Percentiles rank a stretch among this genome's conserved stretches.
Evolutionary conservation across 2,113 vertebrate species (phyloP).

Genomic region (Scatophagus argus): DNA sequence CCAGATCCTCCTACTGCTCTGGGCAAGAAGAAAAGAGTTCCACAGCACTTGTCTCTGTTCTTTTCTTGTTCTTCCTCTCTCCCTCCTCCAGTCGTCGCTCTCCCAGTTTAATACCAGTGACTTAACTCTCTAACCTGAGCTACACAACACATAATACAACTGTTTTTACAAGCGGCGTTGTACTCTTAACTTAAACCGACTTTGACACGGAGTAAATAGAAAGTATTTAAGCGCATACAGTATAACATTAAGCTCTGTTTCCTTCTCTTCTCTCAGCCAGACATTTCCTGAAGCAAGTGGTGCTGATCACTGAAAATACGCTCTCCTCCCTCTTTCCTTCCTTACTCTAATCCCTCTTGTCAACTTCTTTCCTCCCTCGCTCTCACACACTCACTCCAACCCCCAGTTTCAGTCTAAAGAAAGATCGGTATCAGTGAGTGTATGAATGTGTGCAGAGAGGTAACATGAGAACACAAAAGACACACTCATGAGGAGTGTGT

Average conservation of each 20-base stretch:
- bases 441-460: neutral
- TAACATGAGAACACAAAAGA: neutral
- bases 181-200: too few species aligned
- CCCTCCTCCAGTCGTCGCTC: too few species aligned
- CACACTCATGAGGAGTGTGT: neutral
- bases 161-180: too few species aligned
- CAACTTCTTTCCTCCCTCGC: neutral
- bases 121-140: too few species aligned
- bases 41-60: too few species aligned
- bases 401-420: neutral
- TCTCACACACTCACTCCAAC: too few species aligned
- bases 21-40: too few species aligned
- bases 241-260: neutral
- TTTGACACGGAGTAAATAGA: neutral
- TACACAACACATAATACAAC: too few species aligned
- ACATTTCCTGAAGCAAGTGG: neutral
- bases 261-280: neutral
- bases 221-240: neutral
- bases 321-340: neutral
- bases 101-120: too few species aligned
- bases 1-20: too few species aligned
- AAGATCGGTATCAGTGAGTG: constrained; percentile 3
- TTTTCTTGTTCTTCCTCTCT: too few species aligned
- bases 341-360: constrained; percentile 7
- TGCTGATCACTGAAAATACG: neutral